Percentiles rank a stretch among this genome's conserved stretches.
Conservation (phyloP, 2,113 vertebrate genomes). For the Procapra przewalskii region DNA sequence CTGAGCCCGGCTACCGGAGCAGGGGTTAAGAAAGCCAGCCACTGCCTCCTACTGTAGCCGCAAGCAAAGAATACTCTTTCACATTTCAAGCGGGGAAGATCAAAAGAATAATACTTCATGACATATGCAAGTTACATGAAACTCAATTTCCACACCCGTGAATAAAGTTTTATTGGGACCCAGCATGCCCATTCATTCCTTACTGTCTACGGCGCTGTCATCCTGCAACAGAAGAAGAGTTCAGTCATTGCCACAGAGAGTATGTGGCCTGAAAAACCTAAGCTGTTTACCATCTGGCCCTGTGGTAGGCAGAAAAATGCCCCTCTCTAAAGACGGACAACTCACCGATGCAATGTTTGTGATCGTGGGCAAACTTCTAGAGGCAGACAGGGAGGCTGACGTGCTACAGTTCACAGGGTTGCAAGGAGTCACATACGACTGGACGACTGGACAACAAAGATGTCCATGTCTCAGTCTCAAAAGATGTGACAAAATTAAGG, state of each 20-base stretch:
- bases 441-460: not conserved
- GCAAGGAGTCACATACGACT: not conserved
- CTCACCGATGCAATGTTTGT: not conserved
- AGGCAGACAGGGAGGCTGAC: not conserved
- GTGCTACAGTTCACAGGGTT: not conserved
- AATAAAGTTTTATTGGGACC: not conserved
- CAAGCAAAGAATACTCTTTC: not conserved
- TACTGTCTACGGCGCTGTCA: not conserved
- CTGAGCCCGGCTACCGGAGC: accelerated
- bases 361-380: not conserved
- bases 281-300: not conserved
- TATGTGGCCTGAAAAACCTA: not conserved
- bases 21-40: not conserved
- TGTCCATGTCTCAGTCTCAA: not conserved
- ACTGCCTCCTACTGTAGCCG: not conserved
- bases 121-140: not conserved
- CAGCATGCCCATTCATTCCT: not conserved
- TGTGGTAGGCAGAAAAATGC: not conserved
- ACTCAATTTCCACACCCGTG: not conserved
- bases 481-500: not conserved
- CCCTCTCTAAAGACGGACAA: not conserved
- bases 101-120: not conserved
- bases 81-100: not conserved
- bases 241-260: not conserved
- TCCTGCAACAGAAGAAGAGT: accelerated